Conservation (phyloP, 2,888 invertebrate genomes). For the Melitaea athalia region DNA sequence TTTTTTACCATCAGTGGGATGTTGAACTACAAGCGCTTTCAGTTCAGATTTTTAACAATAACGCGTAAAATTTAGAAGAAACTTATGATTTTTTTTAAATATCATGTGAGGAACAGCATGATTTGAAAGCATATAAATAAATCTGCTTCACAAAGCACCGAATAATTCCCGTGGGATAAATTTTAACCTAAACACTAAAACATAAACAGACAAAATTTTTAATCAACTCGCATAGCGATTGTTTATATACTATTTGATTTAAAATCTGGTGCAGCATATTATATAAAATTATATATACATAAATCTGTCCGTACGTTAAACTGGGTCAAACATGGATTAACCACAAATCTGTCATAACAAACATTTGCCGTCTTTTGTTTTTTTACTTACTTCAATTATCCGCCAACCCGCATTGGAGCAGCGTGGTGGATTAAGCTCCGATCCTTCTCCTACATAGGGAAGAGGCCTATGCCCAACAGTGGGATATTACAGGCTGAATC, state of each 20-base stretch:
- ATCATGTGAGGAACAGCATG: too few species aligned
- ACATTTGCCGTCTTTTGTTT: background rate
- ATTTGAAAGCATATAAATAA: background rate
- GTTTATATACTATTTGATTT: background rate
- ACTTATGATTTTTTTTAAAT: too few species aligned
- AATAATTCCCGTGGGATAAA: conserved; percentile 25
- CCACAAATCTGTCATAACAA: background rate
- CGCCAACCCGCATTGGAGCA: too few species aligned
- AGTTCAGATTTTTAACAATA: too few species aligned
- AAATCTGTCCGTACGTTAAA: background rate
- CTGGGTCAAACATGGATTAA: background rate
- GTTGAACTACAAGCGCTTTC: too few species aligned
- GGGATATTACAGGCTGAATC: too few species aligned
- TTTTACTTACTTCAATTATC: background rate
- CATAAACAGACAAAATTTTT: conserved; percentile 6
- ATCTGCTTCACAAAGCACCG: background rate
- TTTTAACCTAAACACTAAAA: conserved; percentile 19
- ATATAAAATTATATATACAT: background rate
- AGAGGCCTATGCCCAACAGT: too few species aligned
- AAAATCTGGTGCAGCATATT: background rate
- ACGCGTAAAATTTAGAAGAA: too few species aligned
- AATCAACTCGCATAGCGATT: background rate
- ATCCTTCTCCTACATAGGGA: too few species aligned
- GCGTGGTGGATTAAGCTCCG: too few species aligned
- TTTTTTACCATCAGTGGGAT: too few species aligned